A percentile compares a stretch with the other conserved stretches of the same genome.
These are phyloP conservation scores for Lasioglossum vierecki DNA, from an alignment of 2,888 invertebrate genomes.

Conservation along the genomic window DNA sequence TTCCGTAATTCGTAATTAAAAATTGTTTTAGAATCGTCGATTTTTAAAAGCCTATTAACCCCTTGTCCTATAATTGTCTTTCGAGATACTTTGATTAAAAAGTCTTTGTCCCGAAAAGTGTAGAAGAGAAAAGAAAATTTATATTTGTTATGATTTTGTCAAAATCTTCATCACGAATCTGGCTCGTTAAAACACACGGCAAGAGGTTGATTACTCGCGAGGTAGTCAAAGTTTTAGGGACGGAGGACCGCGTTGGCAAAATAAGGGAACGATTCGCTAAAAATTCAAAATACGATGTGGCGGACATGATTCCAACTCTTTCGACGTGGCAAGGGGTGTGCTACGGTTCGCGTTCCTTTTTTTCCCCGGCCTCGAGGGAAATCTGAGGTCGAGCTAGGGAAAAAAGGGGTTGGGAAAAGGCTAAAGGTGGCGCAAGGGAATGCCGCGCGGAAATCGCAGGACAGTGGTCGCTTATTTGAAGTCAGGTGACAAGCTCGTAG, in stretches of 20 bases:
- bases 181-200: too few relatives aligned
- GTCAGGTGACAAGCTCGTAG: conserved; percentile 72
- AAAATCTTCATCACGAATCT: too few relatives aligned
- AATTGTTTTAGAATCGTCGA: neutral
- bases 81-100: too few relatives aligned
- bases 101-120: too few relatives aligned
- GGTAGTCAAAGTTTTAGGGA: neutral
- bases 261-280: neutral
- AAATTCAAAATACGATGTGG: neutral
- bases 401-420: neutral
- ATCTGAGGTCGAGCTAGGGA: conserved; percentile 49
- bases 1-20: too few relatives aligned
- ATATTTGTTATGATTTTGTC: too few relatives aligned
- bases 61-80: too few relatives aligned
- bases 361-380: conserved; percentile 54
- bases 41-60: neutral
- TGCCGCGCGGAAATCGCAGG: conserved; percentile 36
- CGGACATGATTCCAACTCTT: conserved; percentile 19
- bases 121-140: too few relatives aligned
- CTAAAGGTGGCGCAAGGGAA: conserved; percentile 38
- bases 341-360: conserved; percentile 19
- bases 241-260: neutral
- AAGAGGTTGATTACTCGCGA: neutral
- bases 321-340: conserved; percentile 9
- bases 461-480: conserved; percentile 76